Evolutionary conservation across 2,113 vertebrate species (phyloP).

Genomic region (Octodon degus): DNA sequence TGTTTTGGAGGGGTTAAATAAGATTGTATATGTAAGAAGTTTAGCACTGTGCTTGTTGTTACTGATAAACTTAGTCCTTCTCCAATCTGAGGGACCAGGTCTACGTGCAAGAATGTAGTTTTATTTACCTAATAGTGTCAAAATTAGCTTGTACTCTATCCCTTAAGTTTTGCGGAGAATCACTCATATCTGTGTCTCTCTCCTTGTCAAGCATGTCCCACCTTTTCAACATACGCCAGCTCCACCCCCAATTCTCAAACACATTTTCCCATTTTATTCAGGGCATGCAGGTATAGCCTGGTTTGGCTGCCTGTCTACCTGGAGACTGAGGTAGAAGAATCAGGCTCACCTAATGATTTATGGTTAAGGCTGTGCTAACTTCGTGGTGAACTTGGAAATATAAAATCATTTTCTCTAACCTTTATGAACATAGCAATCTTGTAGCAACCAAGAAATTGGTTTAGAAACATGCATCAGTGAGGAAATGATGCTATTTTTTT

Average conservation of each 20-base stretch:
- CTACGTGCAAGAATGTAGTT: neutral
- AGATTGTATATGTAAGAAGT: neutral
- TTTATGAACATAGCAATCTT: neutral
- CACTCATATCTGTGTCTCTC: neutral
- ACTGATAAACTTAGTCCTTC: conserved; percentile 14
- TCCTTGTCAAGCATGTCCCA: neutral
- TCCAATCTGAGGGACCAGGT: neutral
- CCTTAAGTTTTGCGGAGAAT: conserved; percentile 3
- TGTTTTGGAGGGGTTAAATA: neutral
- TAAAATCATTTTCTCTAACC: conserved; percentile 20
- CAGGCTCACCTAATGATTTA: neutral
- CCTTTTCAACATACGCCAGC: neutral
- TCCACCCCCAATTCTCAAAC: neutral
- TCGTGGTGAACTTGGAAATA: neutral
- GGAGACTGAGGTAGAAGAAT: neutral
- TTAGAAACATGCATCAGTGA: neutral
- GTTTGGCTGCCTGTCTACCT: neutral
- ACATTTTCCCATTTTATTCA: neutral
- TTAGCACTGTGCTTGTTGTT: neutral
- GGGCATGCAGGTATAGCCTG: neutral
- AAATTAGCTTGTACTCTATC: neutral
- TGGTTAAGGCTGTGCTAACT: neutral
- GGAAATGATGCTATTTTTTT: conserved; percentile 50
- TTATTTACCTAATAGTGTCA: conserved; percentile 30
- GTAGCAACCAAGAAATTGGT: conserved; percentile 36